Conservation (phyloP, 2,888 invertebrate genomes). For the Callimorpha dominula region DNA sequence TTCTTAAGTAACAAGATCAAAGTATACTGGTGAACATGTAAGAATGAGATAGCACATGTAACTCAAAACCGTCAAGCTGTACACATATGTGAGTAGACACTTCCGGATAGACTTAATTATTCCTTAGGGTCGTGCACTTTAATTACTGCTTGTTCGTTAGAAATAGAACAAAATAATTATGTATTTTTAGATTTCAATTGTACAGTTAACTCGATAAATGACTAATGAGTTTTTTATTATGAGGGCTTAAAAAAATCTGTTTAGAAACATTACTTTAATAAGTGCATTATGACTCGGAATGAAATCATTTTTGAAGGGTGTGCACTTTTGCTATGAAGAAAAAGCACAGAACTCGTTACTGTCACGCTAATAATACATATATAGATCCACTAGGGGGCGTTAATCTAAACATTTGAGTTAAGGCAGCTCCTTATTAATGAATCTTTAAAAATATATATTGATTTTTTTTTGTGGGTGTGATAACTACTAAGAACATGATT, state of each 20-base stretch:
- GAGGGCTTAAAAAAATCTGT: neutral
- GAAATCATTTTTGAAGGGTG: too few species aligned
- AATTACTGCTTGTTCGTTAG: constrained; percentile 58
- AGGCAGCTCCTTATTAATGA: too few species aligned
- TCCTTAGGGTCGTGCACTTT: constrained; percentile 64
- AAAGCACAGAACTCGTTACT: too few species aligned
- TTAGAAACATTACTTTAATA: too few species aligned
- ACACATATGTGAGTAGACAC: constrained; percentile 61
- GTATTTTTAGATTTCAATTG: constrained; percentile 29
- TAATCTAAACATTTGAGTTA: too few species aligned
- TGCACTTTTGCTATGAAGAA: too few species aligned
- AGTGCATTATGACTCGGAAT: too few species aligned
- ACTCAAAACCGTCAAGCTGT: constrained; percentile 74
- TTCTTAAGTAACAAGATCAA: constrained; percentile 18
- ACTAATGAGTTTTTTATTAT: neutral
- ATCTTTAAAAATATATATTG: too few species aligned
- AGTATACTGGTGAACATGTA: constrained; percentile 26
- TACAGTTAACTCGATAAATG: constrained; percentile 2
- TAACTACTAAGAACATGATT: too few species aligned
- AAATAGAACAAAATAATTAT: constrained; percentile 41
- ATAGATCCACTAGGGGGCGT: too few species aligned
- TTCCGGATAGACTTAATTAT: constrained; percentile 77
- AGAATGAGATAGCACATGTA: constrained; percentile 53
- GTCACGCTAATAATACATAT: too few species aligned
- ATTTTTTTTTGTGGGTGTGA: too few species aligned